phyloP scores from a whole-genome alignment of 2,797 vertebrate genomes.

The Garrulus glandarius region DNA sequence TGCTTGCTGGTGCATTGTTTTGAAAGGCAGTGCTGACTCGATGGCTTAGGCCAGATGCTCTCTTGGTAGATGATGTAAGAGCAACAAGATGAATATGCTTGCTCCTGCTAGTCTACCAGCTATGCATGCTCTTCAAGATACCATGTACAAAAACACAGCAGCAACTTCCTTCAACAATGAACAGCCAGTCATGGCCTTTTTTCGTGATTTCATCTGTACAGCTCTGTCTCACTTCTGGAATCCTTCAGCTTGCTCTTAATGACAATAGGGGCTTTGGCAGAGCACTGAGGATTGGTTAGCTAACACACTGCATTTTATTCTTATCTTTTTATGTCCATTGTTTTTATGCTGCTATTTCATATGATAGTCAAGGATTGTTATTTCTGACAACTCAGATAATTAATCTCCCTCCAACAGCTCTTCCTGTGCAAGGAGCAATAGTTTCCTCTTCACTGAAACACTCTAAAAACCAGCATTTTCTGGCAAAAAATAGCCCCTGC shows the following conservation, averaged over 20 bases:
- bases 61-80: neutral
- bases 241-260: neutral
- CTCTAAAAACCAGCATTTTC: neutral
- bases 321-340: neutral
- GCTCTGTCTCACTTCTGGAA: neutral
- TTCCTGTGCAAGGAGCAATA: neutral
- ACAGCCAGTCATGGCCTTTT: neutral
- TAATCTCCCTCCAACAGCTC: neutral
- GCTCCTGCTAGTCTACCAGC: neutral
- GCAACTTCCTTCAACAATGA: neutral
- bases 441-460: neutral
- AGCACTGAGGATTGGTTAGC: neutral
- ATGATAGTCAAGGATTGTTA: neutral
- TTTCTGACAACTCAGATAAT: neutral
- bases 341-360: neutral
- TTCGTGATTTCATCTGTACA: neutral
- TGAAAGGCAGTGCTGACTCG: neutral
- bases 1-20: neutral
- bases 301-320: neutral
- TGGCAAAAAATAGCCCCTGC: neutral
- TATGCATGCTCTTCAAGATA: neutral
- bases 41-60: neutral
- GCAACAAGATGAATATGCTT: neutral
- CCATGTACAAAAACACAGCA: neutral
- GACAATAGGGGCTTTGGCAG: neutral